Conservation (phyloP, 2,797 vertebrate species). For the Megalops cyprinoides region DNA sequence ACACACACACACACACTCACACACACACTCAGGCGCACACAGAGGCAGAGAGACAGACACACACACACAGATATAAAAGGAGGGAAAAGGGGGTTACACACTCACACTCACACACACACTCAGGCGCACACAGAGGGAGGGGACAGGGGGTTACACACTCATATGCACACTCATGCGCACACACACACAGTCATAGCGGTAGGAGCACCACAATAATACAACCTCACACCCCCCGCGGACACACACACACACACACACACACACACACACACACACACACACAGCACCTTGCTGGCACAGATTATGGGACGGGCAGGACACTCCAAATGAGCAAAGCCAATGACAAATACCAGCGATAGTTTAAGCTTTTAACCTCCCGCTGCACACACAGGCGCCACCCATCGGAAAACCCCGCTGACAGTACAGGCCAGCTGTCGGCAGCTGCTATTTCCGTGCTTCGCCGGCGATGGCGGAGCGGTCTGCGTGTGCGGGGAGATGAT, state of each 20-base stretch:
- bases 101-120: background rate
- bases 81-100: conserved; percentile 21
- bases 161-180: background rate
- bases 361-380: no score
- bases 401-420: no score
- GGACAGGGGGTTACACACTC: background rate
- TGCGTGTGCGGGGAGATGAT: conserved; percentile 4
- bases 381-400: no score
- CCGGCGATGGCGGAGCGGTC: no score
- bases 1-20: no score
- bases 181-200: background rate
- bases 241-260: background rate
- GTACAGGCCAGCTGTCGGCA: no score
- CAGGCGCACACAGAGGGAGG: background rate
- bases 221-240: no score
- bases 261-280: background rate
- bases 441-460: background rate
- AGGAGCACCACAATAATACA: no score
- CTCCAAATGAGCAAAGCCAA: background rate
- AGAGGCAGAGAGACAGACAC: conserved; percentile 10
- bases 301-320: conserved; percentile 59
- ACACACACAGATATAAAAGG: conserved; percentile 28
- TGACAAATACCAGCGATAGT: background rate
- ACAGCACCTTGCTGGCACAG: conserved; percentile 44
- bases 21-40: no score